phyloP scores from a whole-genome alignment of 2,113 vertebrate genomes.

The Cardinalis cardinalis region DNA sequence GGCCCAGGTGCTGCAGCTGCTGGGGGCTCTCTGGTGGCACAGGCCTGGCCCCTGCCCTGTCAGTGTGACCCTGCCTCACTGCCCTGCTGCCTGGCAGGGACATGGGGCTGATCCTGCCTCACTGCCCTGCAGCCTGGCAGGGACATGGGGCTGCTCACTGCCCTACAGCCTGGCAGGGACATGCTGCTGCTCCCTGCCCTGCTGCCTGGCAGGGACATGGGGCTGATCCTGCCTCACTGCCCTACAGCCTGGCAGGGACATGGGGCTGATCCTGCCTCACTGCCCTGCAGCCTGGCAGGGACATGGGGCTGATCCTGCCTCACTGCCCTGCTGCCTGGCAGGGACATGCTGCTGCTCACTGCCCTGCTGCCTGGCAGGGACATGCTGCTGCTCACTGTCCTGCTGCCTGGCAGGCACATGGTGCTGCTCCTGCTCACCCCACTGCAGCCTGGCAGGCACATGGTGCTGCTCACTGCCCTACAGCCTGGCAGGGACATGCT shows the following conservation, averaged over 20 bases:
- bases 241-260: background rate
- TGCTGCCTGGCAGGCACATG: background rate
- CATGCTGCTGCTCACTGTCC: background rate
- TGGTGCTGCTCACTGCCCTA: background rate
- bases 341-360: background rate
- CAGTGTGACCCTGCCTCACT: rapidly evolving
- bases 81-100: background rate
- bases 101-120: background rate
- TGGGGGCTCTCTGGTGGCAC: background rate
- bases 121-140: too few relatives aligned
- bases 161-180: too few relatives aligned
- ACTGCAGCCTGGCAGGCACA: too few relatives aligned
- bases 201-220: too few relatives aligned
- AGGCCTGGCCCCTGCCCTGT: background rate
- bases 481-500: background rate
- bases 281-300: background rate
- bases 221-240: background rate
- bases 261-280: background rate
- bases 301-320: background rate
- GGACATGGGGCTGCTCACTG: too few relatives aligned
- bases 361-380: background rate
- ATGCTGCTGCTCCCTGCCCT: too few relatives aligned
- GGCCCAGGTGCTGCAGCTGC: background rate
- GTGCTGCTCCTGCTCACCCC: background rate
- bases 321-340: background rate